phyloP scores from a whole-genome alignment of 2,797 vertebrate species.

The Phoxinus dragarum region DNA sequence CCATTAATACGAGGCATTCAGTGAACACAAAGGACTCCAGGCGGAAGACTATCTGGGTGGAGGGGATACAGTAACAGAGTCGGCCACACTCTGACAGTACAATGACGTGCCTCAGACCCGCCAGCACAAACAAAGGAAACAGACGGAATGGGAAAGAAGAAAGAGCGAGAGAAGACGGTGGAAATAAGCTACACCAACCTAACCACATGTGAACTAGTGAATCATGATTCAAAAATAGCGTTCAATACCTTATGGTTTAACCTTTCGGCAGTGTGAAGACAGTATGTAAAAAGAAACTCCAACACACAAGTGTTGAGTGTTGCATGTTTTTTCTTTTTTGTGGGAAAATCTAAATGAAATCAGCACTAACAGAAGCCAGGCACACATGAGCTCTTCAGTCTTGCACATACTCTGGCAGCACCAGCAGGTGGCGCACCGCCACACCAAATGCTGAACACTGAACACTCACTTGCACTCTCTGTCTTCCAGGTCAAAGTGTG shows the following conservation, averaged over 20 bases:
- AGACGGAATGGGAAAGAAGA: constrained; percentile 19
- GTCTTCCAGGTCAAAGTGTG: constrained; percentile 98
- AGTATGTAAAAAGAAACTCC: constrained; percentile 43
- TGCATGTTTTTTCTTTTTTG: neutral
- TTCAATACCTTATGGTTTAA: constrained; percentile 14
- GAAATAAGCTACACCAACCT: constrained; percentile 60
- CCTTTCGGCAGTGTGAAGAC: neutral
- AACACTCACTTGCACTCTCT: constrained; percentile 96
- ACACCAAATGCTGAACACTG: constrained; percentile 64
- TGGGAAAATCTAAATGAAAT: neutral
- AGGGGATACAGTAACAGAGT: constrained; percentile 74
- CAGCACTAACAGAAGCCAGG: neutral
- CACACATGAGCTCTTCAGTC: neutral
- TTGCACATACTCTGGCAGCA: neutral
- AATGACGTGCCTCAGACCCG: constrained; percentile 50
- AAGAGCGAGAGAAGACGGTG: constrained; percentile 10
- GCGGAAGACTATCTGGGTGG: constrained; percentile 70
- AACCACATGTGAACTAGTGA: constrained; percentile 66
- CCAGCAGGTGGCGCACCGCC: constrained; percentile 80
- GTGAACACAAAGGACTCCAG: constrained; percentile 65
- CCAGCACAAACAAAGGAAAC: constrained; percentile 55
- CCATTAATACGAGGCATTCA: constrained; percentile 61
- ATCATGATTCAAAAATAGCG: neutral
- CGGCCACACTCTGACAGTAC: constrained; percentile 50
- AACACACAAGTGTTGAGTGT: constrained; percentile 45